Evolutionary conservation across 2,113 vertebrate genomes (phyloP).

Genomic region (Tenrec ecaudatus): DNA sequence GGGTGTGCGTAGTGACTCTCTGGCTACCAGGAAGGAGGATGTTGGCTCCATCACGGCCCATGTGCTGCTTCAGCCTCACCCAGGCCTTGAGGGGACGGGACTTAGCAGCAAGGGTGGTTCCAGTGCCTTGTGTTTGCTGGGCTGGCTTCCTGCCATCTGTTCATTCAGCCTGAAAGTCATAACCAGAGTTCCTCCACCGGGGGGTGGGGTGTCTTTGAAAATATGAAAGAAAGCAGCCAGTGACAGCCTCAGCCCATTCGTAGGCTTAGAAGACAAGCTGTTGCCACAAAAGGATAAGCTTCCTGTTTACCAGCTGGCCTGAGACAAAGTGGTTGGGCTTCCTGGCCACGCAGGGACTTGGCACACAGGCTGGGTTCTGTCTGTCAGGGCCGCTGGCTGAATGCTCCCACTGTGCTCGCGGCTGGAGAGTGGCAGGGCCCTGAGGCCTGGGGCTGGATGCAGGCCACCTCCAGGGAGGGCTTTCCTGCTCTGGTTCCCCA

Average conservation of each 20-base stretch:
- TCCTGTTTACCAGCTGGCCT: constrained; percentile 59
- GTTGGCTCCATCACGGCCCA: neutral
- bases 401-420: constrained; percentile 55
- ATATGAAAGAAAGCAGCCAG: constrained; percentile 61
- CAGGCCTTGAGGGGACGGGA: neutral
- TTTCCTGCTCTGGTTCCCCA: neutral
- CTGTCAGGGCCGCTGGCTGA: constrained; percentile 27
- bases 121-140: neutral
- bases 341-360: neutral
- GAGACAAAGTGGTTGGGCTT: constrained; percentile 57
- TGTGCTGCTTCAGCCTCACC: neutral
- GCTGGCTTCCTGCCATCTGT: constrained; percentile 22
- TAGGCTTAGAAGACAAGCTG: neutral
- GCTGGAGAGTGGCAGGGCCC: neutral
- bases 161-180: constrained; percentile 45
- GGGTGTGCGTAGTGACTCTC: neutral
- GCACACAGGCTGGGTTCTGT: constrained; percentile 42
- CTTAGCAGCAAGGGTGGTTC: neutral
- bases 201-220: constrained; percentile 27
- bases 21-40: neutral
- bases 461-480: constrained; percentile 45
- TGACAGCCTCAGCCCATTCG: neutral
- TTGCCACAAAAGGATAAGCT: constrained; percentile 37
- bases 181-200: constrained; percentile 21
- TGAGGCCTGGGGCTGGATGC: neutral